phyloP scores from a whole-genome alignment of 2,888 invertebrate species.

The Cyrtodaria siliqua region DNA sequence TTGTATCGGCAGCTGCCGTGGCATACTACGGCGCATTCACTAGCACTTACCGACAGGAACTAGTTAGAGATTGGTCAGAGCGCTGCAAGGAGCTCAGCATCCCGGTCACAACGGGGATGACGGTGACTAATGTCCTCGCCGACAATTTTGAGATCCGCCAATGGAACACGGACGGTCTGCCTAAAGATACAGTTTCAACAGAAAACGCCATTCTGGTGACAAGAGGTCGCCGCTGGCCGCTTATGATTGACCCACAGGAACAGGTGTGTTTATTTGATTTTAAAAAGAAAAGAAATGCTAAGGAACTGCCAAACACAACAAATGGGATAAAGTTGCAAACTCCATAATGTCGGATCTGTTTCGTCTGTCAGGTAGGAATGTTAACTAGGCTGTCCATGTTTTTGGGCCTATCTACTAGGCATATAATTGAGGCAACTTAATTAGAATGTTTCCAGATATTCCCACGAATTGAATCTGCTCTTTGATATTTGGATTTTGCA shows the following conservation, averaged over 20 bases:
- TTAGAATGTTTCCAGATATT: too few relatives aligned
- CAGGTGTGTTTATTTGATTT: conserved; percentile 79
- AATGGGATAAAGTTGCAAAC: too few relatives aligned
- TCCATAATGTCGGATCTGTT: too few relatives aligned
- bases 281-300: too few relatives aligned
- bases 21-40: conserved; percentile 87
- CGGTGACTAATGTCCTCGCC: conserved; percentile 86
- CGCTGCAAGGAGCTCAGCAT: conserved; percentile 90
- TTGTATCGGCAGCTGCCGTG: conserved; percentile 86
- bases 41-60: conserved; percentile 83
- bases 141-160: conserved; percentile 89
- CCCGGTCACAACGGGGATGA: conserved; percentile 90
- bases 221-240: conserved; percentile 86
- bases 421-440: too few relatives aligned
- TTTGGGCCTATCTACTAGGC: too few relatives aligned
- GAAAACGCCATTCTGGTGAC: conserved; percentile 86
- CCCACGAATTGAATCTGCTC: too few relatives aligned
- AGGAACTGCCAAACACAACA: too few relatives aligned
- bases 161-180: conserved; percentile 86
- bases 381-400: too few relatives aligned
- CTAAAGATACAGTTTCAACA: conserved; percentile 85
- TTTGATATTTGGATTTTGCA: too few relatives aligned
- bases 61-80: conserved; percentile 90
- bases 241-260: conserved; percentile 87
- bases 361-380: too few relatives aligned